phyloP scores from a whole-genome alignment of 2,797 vertebrate species.

The Rhinichthys osculus region DNA sequence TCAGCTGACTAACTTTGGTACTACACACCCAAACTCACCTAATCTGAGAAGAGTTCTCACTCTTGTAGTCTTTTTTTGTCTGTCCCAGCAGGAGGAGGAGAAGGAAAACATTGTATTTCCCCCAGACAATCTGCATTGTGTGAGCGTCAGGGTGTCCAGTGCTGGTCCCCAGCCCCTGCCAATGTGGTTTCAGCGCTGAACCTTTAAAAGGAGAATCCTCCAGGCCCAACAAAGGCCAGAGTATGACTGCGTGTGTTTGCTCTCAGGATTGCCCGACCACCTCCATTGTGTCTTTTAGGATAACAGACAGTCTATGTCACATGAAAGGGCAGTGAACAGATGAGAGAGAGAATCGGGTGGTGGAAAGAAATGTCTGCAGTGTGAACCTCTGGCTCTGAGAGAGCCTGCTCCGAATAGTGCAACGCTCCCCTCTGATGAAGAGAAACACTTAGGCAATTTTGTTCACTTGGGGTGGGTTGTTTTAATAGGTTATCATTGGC shows the following conservation, averaged over 20 bases:
- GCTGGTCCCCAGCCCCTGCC: conserved; percentile 49
- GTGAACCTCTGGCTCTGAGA: conserved; percentile 39
- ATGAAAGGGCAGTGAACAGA: conserved; percentile 64
- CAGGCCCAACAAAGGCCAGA: conserved; percentile 64
- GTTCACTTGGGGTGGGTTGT: conserved; percentile 44
- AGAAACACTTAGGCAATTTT: conserved; percentile 50
- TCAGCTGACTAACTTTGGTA: not conserved
- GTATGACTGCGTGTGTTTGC: conserved; percentile 66
- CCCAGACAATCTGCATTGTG: conserved; percentile 63
- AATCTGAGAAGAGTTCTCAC: conserved; percentile 3
- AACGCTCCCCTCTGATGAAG: conserved; percentile 50
- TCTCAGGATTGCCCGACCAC: conserved; percentile 62
- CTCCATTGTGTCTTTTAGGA: conserved; percentile 68
- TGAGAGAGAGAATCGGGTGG: conserved; percentile 45
- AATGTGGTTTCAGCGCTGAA: conserved; percentile 58
- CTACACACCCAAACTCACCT: not conserved
- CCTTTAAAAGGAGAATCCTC: conserved; percentile 66
- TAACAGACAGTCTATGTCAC: conserved; percentile 65
- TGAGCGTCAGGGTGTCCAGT: conserved; percentile 49
- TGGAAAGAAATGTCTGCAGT: conserved; percentile 22
- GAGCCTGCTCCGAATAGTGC: not conserved
- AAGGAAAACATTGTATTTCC: conserved; percentile 60
- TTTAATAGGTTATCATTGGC: conserved; percentile 63
- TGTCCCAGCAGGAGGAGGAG: conserved; percentile 35
- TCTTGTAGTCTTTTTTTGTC: conserved; percentile 29